phyloP scores from a whole-genome alignment of 2,113 vertebrate genomes.

The Australoheros scitulus region DNA sequence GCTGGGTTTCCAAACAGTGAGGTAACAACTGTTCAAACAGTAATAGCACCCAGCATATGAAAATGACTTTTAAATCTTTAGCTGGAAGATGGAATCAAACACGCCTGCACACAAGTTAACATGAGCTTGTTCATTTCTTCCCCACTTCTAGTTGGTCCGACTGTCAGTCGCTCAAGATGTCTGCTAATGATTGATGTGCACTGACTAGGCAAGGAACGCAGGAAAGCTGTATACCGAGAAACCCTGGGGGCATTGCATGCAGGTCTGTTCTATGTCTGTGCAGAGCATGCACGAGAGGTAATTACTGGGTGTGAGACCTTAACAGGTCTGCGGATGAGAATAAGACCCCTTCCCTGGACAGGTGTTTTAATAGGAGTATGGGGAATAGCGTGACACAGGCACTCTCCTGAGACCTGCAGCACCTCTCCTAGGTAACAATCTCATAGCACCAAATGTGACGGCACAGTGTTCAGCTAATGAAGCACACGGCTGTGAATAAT shows the following conservation, averaged over 20 bases:
- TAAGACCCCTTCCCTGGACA: constrained; percentile 58
- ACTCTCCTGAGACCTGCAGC: constrained; percentile 50
- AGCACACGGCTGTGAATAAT: constrained; percentile 44
- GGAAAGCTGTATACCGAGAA: constrained; percentile 1
- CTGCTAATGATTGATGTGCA: constrained; percentile 30
- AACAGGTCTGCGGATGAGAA: constrained; percentile 51
- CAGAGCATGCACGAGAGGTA: constrained; percentile 43
- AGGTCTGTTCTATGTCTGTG: constrained; percentile 37
- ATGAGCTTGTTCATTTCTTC: background rate
- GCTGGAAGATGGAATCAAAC: background rate
- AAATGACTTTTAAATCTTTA: background rate
- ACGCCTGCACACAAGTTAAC: background rate
- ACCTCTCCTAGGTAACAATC: constrained; percentile 63
- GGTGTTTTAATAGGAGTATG: constrained; percentile 71
- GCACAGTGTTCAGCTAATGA: constrained; percentile 56
- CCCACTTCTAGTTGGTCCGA: background rate
- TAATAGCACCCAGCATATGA: constrained; percentile 2
- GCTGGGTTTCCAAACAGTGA: constrained; percentile 13
- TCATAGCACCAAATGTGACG: constrained; percentile 35
- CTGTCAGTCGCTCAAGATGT: constrained; percentile 6
- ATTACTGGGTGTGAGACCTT: constrained; percentile 67
- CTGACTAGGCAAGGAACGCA: constrained; percentile 17
- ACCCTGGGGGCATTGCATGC: constrained; percentile 44
- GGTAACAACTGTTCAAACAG: constrained; percentile 18
- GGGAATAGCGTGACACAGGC: constrained; percentile 72